Conservation (phyloP, 2,113 vertebrate genomes). For the Odocoileus hemionus region DNA sequence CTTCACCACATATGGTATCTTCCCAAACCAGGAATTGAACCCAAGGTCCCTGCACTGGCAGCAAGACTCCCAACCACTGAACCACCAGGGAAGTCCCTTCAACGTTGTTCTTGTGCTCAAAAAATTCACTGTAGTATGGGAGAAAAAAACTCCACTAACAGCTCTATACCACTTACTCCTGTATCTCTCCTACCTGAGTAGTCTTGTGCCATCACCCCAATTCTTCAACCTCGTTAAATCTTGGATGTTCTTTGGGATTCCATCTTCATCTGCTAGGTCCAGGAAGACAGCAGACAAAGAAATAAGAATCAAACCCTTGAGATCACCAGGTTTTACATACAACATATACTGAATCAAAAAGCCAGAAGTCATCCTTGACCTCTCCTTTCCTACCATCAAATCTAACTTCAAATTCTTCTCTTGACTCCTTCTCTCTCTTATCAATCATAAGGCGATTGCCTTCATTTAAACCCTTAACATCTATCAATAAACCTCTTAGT, state of each 20-base stretch:
- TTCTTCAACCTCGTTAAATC: not conserved
- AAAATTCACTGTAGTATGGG: not conserved
- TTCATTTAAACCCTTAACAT: constrained; percentile 15
- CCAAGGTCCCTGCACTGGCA: not conserved
- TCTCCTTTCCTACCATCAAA: not conserved
- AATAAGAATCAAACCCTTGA: not conserved
- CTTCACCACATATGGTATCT: not conserved
- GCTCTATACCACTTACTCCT: not conserved
- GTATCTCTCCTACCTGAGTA: not conserved
- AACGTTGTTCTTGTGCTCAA: not conserved
- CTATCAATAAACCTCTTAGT: not conserved
- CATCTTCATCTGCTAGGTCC: not conserved
- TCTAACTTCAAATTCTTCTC: constrained; percentile 29
- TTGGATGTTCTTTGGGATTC: not conserved
- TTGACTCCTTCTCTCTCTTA: not conserved
- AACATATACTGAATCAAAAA: not conserved
- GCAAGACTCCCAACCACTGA: not conserved
- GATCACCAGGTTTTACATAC: not conserved
- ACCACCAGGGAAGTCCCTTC: not conserved
- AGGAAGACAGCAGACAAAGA: not conserved
- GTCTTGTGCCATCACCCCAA: not conserved
- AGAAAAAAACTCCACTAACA: not conserved
- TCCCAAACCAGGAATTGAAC: not conserved
- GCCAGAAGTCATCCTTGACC: not conserved
- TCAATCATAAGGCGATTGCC: not conserved